Evolutionary conservation across 2,113 vertebrate species (phyloP).

Genomic region (Phaethon lepturus): DNA sequence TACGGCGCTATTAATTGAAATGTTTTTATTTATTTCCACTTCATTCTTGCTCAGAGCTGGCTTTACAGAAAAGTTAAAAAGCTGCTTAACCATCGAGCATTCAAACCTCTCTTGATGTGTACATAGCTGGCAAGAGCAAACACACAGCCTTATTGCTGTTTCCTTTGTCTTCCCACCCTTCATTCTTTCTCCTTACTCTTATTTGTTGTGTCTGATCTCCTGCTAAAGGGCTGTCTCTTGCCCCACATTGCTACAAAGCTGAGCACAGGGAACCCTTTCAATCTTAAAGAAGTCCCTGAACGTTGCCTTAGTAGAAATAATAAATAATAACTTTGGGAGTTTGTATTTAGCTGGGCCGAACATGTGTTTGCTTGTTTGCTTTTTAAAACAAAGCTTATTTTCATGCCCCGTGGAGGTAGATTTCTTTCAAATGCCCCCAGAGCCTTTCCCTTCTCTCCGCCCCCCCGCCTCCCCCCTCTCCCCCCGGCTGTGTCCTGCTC

Average conservation of each 20-base stretch:
- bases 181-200: background rate
- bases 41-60: constrained; percentile 31
- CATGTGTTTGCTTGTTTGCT: constrained; percentile 56
- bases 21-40: constrained; percentile 47
- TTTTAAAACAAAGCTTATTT: constrained; percentile 45
- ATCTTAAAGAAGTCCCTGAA: background rate
- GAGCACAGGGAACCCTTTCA: constrained; percentile 30
- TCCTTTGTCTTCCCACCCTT: constrained; percentile 45
- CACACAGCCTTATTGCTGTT: constrained; percentile 20
- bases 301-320: constrained; percentile 48
- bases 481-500: background rate
- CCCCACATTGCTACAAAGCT: constrained; percentile 7
- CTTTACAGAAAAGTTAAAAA: constrained; percentile 29
- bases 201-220: constrained; percentile 55
- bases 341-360: constrained; percentile 9
- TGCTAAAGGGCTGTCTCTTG: constrained; percentile 44
- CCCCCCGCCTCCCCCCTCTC: background rate
- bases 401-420: background rate
- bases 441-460: background rate
- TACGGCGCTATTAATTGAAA: background rate
- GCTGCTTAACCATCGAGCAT: constrained; percentile 15
- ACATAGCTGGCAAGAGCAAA: constrained; percentile 59
- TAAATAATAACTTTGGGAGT: constrained; percentile 35
- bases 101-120: constrained; percentile 26
- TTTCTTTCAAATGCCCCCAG: background rate